Evolutionary conservation across 2,113 vertebrate species (phyloP).

Genomic region (Ceratotherium simum): DNA sequence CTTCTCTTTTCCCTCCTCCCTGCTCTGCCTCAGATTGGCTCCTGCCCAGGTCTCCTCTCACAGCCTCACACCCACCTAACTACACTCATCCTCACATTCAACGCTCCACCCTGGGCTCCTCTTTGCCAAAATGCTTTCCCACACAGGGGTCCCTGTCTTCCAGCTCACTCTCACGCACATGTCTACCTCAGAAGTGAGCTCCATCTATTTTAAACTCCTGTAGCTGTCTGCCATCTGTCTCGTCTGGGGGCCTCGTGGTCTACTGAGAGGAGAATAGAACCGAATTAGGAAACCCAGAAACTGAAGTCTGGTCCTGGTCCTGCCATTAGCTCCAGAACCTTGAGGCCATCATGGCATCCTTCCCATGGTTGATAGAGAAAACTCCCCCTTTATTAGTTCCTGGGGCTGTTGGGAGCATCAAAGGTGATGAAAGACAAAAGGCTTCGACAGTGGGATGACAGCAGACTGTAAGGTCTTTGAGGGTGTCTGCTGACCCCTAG

Average conservation of each 20-base stretch:
- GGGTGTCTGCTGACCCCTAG: not conserved
- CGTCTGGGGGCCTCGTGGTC: slow-evolving; percentile 70
- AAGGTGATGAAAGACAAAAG: not conserved
- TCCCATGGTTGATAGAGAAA: not conserved
- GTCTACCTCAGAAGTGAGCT: slow-evolving; percentile 73
- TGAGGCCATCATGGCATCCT: not conserved
- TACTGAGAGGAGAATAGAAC: slow-evolving; percentile 28
- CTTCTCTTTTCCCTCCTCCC: not conserved
- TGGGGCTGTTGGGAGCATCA: not conserved
- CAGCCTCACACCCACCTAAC: slow-evolving; percentile 59
- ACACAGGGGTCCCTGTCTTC: slow-evolving; percentile 76
- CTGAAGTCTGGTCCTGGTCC: not conserved
- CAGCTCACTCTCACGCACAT: slow-evolving; percentile 60
- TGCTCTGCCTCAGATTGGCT: not conserved
- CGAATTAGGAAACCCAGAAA: slow-evolving; percentile 33
- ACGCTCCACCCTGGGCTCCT: not conserved
- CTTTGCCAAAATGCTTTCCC: slow-evolving; percentile 74
- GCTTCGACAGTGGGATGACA: not conserved
- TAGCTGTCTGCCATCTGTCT: slow-evolving; percentile 78
- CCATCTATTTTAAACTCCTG: slow-evolving; percentile 73
- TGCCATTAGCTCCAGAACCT: not conserved
- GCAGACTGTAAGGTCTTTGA: not conserved
- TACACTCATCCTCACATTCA: not conserved
- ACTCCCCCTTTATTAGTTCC: not conserved
- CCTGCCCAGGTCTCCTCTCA: slow-evolving; percentile 6